These are phyloP conservation scores for Thamnophis sirtalis DNA, from an alignment of 2,113 vertebrate genomes.

Conservation along the genomic window DNA sequence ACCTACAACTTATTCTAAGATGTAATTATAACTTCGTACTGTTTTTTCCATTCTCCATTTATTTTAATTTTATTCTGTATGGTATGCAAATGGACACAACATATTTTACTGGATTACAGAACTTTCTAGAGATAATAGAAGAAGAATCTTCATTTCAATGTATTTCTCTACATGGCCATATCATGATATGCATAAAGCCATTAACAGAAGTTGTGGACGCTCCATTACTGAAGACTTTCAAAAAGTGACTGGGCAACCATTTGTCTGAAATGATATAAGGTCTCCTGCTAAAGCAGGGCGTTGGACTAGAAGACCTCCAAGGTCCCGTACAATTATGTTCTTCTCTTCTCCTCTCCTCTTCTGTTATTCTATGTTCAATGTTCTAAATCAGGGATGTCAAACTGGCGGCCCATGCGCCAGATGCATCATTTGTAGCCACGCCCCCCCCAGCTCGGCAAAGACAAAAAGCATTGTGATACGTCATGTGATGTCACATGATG, in stretches of 20 bases:
- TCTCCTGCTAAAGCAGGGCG: background rate
- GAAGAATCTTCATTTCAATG: slow-evolving; percentile 16
- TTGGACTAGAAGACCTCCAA: background rate
- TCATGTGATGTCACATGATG: no score
- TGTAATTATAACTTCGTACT: background rate
- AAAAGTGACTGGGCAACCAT: background rate
- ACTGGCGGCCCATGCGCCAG: no score
- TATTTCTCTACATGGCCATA: slow-evolving; percentile 7
- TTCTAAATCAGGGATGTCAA: background rate
- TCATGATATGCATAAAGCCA: background rate
- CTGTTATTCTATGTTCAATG: background rate
- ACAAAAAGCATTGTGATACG: no score
- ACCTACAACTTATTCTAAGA: background rate
- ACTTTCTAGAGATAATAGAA: background rate
- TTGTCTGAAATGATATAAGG: background rate
- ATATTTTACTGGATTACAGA: slow-evolving; percentile 13
- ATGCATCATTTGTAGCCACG: no score
- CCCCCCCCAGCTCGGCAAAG: no score
- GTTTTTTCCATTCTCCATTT: background rate
- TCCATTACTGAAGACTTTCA: background rate
- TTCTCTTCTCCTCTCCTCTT: no score
- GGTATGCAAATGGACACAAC: background rate
- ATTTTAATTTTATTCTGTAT: slow-evolving; percentile 2
- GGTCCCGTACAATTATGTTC: background rate
- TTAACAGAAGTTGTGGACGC: background rate